These are phyloP conservation scores for Batillaria attramentaria DNA, from an alignment of 1,140 invertebrate genomes.

Conservation along the genomic window DNA sequence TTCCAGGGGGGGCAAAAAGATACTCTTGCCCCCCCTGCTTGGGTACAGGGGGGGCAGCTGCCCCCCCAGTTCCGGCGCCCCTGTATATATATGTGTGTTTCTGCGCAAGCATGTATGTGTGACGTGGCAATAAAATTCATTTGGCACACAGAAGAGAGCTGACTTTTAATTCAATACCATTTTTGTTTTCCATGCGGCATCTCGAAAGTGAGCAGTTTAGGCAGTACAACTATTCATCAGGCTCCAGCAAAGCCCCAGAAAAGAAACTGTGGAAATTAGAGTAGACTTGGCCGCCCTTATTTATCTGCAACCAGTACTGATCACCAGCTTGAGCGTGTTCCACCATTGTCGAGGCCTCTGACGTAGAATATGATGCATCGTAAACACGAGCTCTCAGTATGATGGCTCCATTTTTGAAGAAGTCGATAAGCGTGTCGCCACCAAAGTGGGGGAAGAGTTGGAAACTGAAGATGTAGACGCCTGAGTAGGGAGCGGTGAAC, in stretches of 20 bases:
- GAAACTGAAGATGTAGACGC: not conserved
- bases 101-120: too few species aligned
- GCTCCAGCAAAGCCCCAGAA: not conserved
- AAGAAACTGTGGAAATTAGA: not conserved
- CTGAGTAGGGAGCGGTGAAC: not conserved
- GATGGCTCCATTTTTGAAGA: slow-evolving; percentile 2
- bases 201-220: too few species aligned
- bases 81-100: too few species aligned
- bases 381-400: not conserved
- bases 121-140: too few species aligned
- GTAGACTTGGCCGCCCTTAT: not conserved
- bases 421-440: not conserved
- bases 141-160: too few species aligned
- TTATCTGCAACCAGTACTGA: not conserved
- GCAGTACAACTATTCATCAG: not conserved
- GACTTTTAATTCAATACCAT: too few species aligned
- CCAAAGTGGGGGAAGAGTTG: not conserved
- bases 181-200: too few species aligned
- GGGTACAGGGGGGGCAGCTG: too few species aligned
- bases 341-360: not conserved
- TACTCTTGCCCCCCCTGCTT: too few species aligned
- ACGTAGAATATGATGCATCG: not conserved
- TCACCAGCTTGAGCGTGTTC: not conserved
- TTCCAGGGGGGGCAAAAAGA: too few species aligned
- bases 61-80: too few species aligned